Evolutionary conservation across 1,140 invertebrate genomes (phyloP).

Genomic region (Drosophila teissieri): DNA sequence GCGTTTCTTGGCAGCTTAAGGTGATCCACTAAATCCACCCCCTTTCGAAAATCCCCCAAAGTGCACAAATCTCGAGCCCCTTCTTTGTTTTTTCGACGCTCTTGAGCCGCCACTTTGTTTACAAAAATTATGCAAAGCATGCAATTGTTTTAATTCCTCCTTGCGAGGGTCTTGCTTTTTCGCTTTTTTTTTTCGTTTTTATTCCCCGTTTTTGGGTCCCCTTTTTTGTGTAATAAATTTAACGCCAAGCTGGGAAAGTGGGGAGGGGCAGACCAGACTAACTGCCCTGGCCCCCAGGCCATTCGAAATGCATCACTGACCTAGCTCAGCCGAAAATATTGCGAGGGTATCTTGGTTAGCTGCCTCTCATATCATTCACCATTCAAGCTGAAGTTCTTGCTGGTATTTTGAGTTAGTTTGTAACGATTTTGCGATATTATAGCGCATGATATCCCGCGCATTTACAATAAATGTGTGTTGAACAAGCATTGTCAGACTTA

Average conservation of each 20-base stretch:
- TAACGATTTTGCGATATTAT: no score
- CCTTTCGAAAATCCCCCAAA: slow-evolving; percentile 4
- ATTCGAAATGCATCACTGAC: slow-evolving; percentile 49
- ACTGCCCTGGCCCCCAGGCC: slow-evolving; percentile 36
- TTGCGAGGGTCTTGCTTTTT: not conserved
- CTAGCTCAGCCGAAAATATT: slow-evolving; percentile 10
- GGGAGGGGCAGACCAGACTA: slow-evolving; percentile 26
- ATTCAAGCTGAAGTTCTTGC: not conserved
- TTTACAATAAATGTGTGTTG: no score
- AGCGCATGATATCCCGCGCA: no score
- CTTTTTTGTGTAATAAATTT: slow-evolving; percentile 70
- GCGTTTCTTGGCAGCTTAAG: slow-evolving; percentile 68
- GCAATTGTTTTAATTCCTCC: slow-evolving; percentile 75
- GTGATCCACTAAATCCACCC: slow-evolving; percentile 6
- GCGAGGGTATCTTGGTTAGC: slow-evolving; percentile 11
- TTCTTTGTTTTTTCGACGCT: slow-evolving; percentile 4
- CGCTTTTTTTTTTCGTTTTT: not conserved
- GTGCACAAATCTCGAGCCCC: not conserved
- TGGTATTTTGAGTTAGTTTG: no score
- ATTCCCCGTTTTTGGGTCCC: slow-evolving; percentile 45
- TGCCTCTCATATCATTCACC: not conserved
- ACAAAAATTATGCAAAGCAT: slow-evolving; percentile 77
- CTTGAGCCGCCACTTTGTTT: slow-evolving; percentile 61
- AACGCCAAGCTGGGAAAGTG: slow-evolving; percentile 48
- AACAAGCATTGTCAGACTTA: not conserved